These are phyloP conservation scores for Muscina levida DNA, from an alignment of 2,888 invertebrate genomes.

Conservation along the genomic window DNA sequence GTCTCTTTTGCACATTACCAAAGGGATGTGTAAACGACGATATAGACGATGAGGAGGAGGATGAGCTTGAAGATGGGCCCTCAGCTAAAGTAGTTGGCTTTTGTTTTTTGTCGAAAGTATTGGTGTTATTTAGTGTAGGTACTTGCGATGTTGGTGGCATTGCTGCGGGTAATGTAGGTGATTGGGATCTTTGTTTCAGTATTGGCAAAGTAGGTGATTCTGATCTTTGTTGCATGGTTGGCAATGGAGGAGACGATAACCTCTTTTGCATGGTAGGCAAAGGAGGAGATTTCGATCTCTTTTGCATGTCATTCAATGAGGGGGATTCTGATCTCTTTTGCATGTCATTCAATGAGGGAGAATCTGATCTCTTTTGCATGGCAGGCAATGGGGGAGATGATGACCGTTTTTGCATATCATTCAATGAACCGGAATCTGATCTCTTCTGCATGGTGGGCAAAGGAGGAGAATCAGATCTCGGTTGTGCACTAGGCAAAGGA, in stretches of 20 bases:
- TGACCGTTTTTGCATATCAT: slow-evolving; percentile 44
- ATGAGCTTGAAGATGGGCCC: not conserved
- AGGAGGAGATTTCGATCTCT: not conserved
- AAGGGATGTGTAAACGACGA: not conserved
- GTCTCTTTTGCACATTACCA: slow-evolving; percentile 64
- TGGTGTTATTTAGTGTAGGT: too few species aligned
- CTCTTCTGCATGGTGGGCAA: slow-evolving; percentile 38
- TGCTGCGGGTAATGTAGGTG: too few species aligned
- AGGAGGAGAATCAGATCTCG: slow-evolving; percentile 50
- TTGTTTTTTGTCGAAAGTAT: too few species aligned
- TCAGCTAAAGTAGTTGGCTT: not conserved
- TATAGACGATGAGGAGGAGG: not conserved
- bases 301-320: slow-evolving; percentile 44
- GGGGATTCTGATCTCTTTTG: slow-evolving; percentile 20
- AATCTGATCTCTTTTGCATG: slow-evolving; percentile 11
- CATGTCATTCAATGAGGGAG: slow-evolving; percentile 26
- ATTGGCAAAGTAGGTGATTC: slow-evolving; percentile 43
- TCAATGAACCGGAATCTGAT: slow-evolving; percentile 33
- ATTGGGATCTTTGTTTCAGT: too few species aligned
- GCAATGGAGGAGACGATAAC: slow-evolving; percentile 65
- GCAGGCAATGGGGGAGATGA: slow-evolving; percentile 26
- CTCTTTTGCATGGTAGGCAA: slow-evolving; percentile 61
- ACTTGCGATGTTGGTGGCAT: too few species aligned
- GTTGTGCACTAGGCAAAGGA: slow-evolving; percentile 59
- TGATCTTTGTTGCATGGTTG: slow-evolving; percentile 60